These are phyloP conservation scores for Parazoanthus swiftii DNA, from an alignment of 92 coral and sea anemone species.

Conservation along the genomic window DNA sequence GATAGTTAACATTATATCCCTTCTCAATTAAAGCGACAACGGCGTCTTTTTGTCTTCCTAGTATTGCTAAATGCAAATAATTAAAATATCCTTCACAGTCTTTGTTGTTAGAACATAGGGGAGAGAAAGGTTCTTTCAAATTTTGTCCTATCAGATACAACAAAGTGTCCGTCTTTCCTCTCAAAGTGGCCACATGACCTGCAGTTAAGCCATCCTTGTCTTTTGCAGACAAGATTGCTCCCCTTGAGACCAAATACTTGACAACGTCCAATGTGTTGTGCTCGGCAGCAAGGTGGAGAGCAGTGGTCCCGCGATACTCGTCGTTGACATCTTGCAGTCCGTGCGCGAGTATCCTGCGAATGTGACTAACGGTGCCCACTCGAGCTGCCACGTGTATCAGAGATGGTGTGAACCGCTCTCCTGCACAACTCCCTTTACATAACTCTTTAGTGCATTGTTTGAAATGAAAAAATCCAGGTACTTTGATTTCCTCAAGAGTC, in stretches of 20 bases:
- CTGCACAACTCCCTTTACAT: neutral
- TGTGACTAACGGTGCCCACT: neutral
- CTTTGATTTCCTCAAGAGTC: neutral
- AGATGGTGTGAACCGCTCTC: neutral
- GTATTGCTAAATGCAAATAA: slow-evolving; percentile 28
- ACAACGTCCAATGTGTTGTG: slow-evolving; percentile 18
- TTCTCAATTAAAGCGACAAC: slow-evolving; percentile 10
- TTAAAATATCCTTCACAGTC: slow-evolving; percentile 32
- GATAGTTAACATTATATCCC: slow-evolving; percentile 6
- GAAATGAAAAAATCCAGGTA: neutral
- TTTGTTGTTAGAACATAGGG: neutral
- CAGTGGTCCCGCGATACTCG: neutral
- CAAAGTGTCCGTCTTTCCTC: slow-evolving; percentile 17
- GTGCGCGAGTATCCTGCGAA: neutral
- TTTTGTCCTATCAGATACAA: slow-evolving; percentile 19
- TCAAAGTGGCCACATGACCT: slow-evolving; percentile 12
- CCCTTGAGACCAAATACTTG: neutral
- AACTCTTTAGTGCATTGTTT: neutral
- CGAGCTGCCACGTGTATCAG: slow-evolving; percentile 3
- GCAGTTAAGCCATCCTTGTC: slow-evolving; percentile 19
- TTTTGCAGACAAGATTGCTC: slow-evolving; percentile 32
- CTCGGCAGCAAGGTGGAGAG: slow-evolving; percentile 39
- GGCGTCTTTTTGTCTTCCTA: slow-evolving; percentile 19
- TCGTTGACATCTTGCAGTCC: slow-evolving; percentile 3
- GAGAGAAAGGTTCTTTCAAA: neutral